Percentiles rank a stretch among this genome's conserved stretches.
Conservation (phyloP, 92 coral and sea anemone species). For the Diadumene lineata region DNA sequence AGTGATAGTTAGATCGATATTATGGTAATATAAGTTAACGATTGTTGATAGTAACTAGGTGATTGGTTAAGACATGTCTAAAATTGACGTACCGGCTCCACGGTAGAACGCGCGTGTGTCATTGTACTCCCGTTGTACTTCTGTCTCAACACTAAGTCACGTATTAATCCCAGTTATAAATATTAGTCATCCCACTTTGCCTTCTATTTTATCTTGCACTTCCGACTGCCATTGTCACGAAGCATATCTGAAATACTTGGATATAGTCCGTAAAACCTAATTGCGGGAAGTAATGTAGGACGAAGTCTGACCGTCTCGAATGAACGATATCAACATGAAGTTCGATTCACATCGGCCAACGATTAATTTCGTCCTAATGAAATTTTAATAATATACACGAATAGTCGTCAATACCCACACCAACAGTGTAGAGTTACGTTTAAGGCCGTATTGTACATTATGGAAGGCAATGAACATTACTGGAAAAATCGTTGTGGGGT, state of each 20-base stretch:
- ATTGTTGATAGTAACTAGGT: background rate
- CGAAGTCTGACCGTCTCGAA: slow-evolving; percentile 12
- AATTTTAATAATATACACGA: too few relatives aligned
- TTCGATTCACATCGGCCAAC: background rate
- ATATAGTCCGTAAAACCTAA: slow-evolving; percentile 8
- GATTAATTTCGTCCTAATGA: background rate
- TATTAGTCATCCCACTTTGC: slow-evolving; percentile 21
- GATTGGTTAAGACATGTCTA: background rate
- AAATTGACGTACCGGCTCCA: slow-evolving; percentile 15
- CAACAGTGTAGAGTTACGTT: background rate
- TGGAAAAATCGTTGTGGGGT: slow-evolving; percentile 70
- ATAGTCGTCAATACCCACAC: background rate
- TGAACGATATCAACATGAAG: background rate
- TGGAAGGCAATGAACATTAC: slow-evolving; percentile 60
- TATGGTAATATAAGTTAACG: background rate
- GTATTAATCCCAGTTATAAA: slow-evolving; percentile 28
- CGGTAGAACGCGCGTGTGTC: slow-evolving; percentile 8
- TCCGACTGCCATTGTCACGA: slow-evolving; percentile 30
- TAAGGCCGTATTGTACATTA: background rate
- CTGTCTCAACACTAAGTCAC: slow-evolving; percentile 28
- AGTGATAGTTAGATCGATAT: background rate
- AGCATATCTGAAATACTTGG: slow-evolving; percentile 41
- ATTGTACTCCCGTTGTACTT: too few relatives aligned
- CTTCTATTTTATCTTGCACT: slow-evolving; percentile 19
- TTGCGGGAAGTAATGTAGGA: slow-evolving; percentile 10